Percentiles rank a stretch among this genome's conserved stretches.
These are phyloP conservation scores for Brotogeris chrysoptera DNA, from an alignment of 2,797 vertebrate genomes.

Conservation along the genomic window DNA sequence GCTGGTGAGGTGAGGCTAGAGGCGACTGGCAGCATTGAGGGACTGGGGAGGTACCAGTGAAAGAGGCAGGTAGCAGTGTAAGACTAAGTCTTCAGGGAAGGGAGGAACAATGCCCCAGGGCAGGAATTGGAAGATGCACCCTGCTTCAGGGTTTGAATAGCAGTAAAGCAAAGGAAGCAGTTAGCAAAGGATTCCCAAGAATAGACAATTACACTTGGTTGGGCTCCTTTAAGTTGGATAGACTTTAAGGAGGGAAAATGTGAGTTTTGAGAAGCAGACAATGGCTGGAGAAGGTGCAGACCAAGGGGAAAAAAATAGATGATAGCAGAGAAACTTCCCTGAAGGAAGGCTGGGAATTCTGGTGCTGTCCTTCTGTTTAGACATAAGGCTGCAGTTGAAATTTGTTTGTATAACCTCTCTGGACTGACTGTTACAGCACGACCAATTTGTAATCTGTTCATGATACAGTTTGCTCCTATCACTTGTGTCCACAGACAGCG, in stretches of 20 bases:
- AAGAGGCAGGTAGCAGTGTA: neutral
- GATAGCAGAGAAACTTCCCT: neutral
- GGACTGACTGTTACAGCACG: neutral
- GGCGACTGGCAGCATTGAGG: neutral
- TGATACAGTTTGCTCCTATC: neutral
- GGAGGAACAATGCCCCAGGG: neutral
- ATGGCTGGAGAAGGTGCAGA: neutral
- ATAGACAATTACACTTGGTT: neutral
- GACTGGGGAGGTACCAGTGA: neutral
- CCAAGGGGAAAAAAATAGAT: neutral
- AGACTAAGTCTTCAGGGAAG: rapidly evolving
- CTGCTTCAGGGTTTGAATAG: neutral
- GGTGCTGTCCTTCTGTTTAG: neutral
- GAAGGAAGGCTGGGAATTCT: neutral
- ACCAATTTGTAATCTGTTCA: neutral
- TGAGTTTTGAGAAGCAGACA: neutral
- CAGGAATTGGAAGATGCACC: neutral
- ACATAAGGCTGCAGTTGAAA: neutral
- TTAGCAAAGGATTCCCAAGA: neutral
- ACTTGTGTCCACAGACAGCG: neutral
- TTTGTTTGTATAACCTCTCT: neutral
- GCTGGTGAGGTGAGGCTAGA: neutral
- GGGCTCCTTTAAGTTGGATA: neutral
- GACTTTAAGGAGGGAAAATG: neutral
- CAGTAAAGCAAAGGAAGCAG: neutral